Evolutionary conservation across 2,888 invertebrate species (phyloP), one percentile per base, ranked within the genome.

Genomic region (Ypsolopha scabrella): DNA sequence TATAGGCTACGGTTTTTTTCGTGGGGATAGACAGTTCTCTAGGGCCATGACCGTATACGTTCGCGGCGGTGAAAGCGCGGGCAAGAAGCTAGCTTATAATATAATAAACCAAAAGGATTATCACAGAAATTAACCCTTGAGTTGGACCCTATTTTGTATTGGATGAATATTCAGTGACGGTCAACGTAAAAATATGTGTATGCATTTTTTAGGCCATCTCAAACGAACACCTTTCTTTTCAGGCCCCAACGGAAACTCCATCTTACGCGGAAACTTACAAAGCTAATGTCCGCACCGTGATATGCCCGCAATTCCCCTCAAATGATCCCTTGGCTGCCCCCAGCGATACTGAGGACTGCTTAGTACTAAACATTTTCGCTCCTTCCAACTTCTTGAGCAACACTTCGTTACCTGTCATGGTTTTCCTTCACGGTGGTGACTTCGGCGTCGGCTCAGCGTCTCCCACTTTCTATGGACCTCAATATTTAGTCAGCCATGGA

Each of bases 361-460:
- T 88, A 0, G 72, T 80, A 45, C 64, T 87, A 0, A 88, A 87
- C 58, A 63, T 88, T 1, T 86, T 67, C 62, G 68, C 75, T 0
- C 87, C 87, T 2, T 58, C 65, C 0, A 54, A 60, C 6, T 57
- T 64, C 7, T 50, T 59, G 2, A 58, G 50, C 0, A 79, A 76
- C 52, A 54, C 60, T 1, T 64, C 70, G 2, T 54, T 72, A 4
- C 87, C 87, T 0, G 82, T 87, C 1, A 80, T 87, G 72, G 78
- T 86, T 0, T 85, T 70, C 56, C 67, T 88, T 1, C 89, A 88
- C 33, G 88, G 88, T 0, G 88, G 88, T 1, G 85, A 75, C 6
- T 88, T 86, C 41, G 80, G 80, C 0, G 61, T 72, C 0, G 88
- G 88, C 0, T 76, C 80, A 1, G 80, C 83, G 0, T 80, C 80